phyloP scores from a whole-genome alignment of 2,797 vertebrate genomes.

The Aphelocoma californica region DNA sequence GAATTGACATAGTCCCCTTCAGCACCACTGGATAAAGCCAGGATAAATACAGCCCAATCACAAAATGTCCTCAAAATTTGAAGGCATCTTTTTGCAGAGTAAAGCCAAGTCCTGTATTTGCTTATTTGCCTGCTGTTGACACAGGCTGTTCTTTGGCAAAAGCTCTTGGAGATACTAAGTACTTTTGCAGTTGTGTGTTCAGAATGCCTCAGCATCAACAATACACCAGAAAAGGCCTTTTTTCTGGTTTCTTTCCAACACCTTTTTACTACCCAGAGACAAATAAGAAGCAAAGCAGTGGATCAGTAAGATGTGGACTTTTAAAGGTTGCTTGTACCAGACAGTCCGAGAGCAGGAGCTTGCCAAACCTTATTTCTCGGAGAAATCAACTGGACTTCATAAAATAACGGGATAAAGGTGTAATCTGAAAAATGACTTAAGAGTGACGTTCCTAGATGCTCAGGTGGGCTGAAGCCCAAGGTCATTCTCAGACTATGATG shows the following conservation, averaged over 20 bases:
- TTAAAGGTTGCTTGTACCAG: not conserved
- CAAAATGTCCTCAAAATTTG: not conserved
- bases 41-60: accelerated
- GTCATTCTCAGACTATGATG: not conserved
- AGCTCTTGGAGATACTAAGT: not conserved
- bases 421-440: not conserved
- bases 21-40: not conserved
- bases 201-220: not conserved
- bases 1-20: not conserved
- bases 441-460: not conserved
- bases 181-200: not conserved
- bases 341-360: not conserved
- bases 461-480: not conserved
- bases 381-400: not conserved
- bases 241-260: not conserved
- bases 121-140: not conserved
- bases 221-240: not conserved
- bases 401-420: not conserved
- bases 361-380: not conserved
- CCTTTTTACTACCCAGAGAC: not conserved
- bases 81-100: not conserved
- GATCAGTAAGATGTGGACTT: not conserved
- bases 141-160: not conserved
- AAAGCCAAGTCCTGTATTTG: not conserved
- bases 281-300: not conserved